Base-by-base conservation (phyloP, 2,888 invertebrate genomes). In the Lasioglossum morio region DNA sequence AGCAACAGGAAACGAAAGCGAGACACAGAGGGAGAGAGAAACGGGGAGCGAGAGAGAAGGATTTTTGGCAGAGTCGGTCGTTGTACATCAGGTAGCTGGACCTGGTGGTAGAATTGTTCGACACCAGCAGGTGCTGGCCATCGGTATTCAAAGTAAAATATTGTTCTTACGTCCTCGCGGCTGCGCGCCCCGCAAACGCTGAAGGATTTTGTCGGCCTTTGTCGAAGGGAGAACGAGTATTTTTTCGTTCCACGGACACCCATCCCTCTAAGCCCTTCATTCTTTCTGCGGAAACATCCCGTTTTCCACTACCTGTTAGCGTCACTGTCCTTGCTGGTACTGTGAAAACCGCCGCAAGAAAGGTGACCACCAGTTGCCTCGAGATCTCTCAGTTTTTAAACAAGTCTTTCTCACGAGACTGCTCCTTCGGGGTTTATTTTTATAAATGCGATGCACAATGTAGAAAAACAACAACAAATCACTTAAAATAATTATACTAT, bases 61-160 rank as follows among this genome's bases (percentile, higher is more conserved):
- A 76, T 72, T 76, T 83, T 82, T n/a, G 74, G 79, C 57, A 60
- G 79, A 85, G n/a, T 82, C 85, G 84, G 78, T 79, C 53, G 72
- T 72, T 75, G 82, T 40, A 16, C 74, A 69, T 75, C 82, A 90
- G 88, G 87, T 88, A 86, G 81, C 77, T n/a, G 80, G 34, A 73
- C 85, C 87, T 83, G 85, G 78, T 84, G 85, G 75, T 78, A 40
- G 84, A 82, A 90, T 81, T 84, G 87, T 90, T 86, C 86, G 79
- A 87, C 86, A 89, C 85, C 90, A 91, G 93, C 93, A 93, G 93
- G 93, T 93, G 92, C 88, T 90, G 79, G 88, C 86, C 84, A 84
- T 87, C 53, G 86, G 88, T 86, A 92, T 92, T 93, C 88, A 90
- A 92, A 92, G 91, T 92, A 92, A 93, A 94, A 94, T 93, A 94